Evolutionary conservation across 2,888 invertebrate genomes (phyloP).

Genomic region (Myopa testacea): DNA sequence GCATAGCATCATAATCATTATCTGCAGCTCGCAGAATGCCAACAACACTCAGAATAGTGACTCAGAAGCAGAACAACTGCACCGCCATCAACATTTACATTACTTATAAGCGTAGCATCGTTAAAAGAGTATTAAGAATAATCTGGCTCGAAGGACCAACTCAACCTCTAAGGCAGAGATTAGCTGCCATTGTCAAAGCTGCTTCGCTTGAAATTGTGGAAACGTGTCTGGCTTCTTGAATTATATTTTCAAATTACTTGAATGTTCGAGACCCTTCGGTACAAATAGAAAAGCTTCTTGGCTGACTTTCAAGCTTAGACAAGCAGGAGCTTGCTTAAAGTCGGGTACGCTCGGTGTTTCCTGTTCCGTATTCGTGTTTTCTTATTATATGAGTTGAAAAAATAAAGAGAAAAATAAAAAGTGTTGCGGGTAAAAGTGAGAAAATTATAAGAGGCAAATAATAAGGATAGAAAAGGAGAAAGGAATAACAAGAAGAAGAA

Average conservation of each 20-base stretch:
- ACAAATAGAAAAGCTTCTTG: no score
- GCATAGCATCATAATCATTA: slow-evolving; percentile 32
- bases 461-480: not conserved
- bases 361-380: no score
- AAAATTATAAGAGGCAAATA: no score
- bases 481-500: not conserved
- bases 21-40: slow-evolving; percentile 34
- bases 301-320: no score
- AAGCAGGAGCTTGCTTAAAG: no score
- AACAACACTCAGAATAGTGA: slow-evolving; percentile 5
- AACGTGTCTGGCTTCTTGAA: slow-evolving; percentile 29
- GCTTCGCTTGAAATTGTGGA: slow-evolving; percentile 27
- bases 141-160: slow-evolving; percentile 36
- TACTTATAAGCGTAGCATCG: slow-evolving; percentile 24
- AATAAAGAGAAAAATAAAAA: no score
- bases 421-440: no score
- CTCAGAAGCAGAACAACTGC: slow-evolving; percentile 16
- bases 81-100: slow-evolving; percentile 32
- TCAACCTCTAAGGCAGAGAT: slow-evolving; percentile 33
- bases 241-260: no score
- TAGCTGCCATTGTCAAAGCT: slow-evolving; percentile 32
- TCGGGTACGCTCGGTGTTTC: no score
- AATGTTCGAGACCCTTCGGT: no score
- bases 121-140: slow-evolving; percentile 41
- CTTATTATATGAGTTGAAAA: no score